Conservation (phyloP, 2,797 vertebrate species). For the Poeciliopsis gracilis region DNA sequence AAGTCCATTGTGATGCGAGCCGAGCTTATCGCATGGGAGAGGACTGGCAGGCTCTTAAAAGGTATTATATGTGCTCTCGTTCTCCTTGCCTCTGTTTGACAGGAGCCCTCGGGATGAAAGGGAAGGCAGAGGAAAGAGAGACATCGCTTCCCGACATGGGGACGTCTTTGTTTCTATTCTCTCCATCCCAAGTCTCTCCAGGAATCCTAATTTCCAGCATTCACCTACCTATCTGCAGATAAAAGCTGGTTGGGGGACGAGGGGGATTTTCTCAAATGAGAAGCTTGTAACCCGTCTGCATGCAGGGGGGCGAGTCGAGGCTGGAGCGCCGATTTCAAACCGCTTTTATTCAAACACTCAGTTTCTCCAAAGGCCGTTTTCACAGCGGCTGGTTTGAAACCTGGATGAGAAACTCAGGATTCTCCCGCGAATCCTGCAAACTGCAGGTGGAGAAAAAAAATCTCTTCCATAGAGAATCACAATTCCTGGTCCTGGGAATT, state of each 20-base stretch:
- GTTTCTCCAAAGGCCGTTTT: constrained; percentile 70
- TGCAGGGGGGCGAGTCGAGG: constrained; percentile 70
- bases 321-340: constrained; percentile 76
- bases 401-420: constrained; percentile 63
- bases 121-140: constrained; percentile 79
- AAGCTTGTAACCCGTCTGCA: constrained; percentile 81
- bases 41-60: constrained; percentile 83
- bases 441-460: neutral
- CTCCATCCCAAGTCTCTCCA: constrained; percentile 81
- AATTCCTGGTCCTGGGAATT: too few species aligned
- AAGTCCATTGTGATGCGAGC: constrained; percentile 81
- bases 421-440: constrained; percentile 37
- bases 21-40: constrained; percentile 82
- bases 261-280: constrained; percentile 80
- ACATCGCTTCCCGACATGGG: constrained; percentile 82
- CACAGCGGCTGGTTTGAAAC: constrained; percentile 69
- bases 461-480: too few species aligned
- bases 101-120: constrained; percentile 80
- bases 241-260: constrained; percentile 76
- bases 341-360: constrained; percentile 74
- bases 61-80: constrained; percentile 81
- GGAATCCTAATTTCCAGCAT: constrained; percentile 84
- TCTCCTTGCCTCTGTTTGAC: constrained; percentile 80
- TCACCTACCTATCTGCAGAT: constrained; percentile 82
- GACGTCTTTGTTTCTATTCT: constrained; percentile 85